phyloP scores from a whole-genome alignment of 53 echinoderm and acorn worm species.

The Actinopyga echinites region DNA sequence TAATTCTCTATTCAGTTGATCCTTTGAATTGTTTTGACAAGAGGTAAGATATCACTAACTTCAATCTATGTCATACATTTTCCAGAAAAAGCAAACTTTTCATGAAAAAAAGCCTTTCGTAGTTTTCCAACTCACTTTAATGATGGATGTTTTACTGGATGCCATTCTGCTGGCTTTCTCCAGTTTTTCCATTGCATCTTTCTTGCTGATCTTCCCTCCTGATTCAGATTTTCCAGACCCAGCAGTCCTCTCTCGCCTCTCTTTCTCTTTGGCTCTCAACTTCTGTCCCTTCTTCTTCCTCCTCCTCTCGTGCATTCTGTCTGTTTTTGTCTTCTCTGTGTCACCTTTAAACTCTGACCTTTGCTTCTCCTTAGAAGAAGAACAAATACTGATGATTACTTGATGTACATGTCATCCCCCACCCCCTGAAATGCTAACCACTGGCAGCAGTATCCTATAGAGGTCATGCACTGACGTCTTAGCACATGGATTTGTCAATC shows the following conservation, averaged over 20 bases:
- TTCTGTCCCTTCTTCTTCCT: conserved; percentile 82
- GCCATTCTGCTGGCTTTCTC: conserved; percentile 79
- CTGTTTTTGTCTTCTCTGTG: conserved; percentile 71
- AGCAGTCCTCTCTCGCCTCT: conserved; percentile 56
- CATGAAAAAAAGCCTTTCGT: too few relatives aligned
- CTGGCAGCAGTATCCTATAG: too few relatives aligned
- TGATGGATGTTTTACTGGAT: conserved; percentile 74
- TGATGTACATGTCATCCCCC: too few relatives aligned
- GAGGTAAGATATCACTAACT: too few relatives aligned
- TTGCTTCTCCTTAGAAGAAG: conserved; percentile 58
- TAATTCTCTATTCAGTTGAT: too few relatives aligned
- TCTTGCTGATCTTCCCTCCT: conserved; percentile 67
- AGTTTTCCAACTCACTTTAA: conserved; percentile 63
- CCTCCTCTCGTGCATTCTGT: conserved; percentile 70
- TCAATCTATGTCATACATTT: too few relatives aligned
- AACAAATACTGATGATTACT: background rate
- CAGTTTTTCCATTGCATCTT: conserved; percentile 69
- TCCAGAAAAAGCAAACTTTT: too few relatives aligned
- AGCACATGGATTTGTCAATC: too few relatives aligned
- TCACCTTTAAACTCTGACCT: conserved; percentile 82
- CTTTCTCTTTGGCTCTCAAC: conserved; percentile 55
- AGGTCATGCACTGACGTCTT: too few relatives aligned
- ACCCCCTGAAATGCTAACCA: too few relatives aligned
- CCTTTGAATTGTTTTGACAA: too few relatives aligned
- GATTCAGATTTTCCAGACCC: conserved; percentile 66